A percentile compares a stretch with the other conserved stretches of the same genome.
These are phyloP conservation scores for Peromyscus polionotus DNA, from an alignment of 2,113 vertebrate genomes.

Conservation along the genomic window DNA sequence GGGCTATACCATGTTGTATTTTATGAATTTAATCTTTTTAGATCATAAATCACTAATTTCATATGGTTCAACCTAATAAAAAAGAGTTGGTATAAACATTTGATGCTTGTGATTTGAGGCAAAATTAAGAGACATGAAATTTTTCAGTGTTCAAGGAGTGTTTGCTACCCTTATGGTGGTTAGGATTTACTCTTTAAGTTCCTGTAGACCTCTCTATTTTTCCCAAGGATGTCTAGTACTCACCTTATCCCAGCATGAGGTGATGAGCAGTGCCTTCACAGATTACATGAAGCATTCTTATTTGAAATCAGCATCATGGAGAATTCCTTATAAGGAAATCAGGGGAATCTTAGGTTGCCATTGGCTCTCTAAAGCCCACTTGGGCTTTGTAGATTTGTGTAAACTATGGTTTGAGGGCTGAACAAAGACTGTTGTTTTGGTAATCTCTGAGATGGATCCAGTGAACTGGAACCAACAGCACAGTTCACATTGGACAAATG, in stretches of 20 bases:
- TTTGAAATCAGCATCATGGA: background rate
- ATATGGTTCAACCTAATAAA: background rate
- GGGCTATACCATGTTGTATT: background rate
- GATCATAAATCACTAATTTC: background rate
- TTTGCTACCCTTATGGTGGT: background rate
- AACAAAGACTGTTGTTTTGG: background rate
- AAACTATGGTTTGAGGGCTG: background rate
- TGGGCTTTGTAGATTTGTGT: background rate
- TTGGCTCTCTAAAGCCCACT: background rate
- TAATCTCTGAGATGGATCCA: background rate
- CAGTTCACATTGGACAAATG: background rate
- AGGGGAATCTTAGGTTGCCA: background rate
- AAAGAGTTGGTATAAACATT: background rate
- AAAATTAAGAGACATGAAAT: background rate
- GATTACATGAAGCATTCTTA: background rate
- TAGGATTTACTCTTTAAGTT: background rate
- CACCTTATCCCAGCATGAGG: background rate
- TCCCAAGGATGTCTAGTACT: no score
- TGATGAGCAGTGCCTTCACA: background rate
- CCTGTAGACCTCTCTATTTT: background rate
- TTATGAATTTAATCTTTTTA: background rate
- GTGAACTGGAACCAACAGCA: background rate
- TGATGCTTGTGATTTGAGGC: background rate
- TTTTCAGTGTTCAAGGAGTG: background rate
- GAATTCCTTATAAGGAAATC: background rate